Conservation (phyloP, 1,140 invertebrate species). For the Cydia fagiglandana region DNA sequence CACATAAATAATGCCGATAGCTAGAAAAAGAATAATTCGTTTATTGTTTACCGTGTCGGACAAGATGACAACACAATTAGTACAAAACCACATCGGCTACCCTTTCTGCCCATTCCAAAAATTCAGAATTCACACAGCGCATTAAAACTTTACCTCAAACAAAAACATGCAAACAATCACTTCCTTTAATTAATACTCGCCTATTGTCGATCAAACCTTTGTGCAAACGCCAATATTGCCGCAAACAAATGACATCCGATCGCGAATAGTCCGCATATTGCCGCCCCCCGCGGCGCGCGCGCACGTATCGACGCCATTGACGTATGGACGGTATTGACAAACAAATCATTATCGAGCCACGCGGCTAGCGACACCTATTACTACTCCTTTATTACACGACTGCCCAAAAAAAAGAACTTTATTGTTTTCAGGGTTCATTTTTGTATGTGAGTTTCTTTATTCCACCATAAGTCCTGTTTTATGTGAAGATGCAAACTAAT, state of each 20-base stretch:
- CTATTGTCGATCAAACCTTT: neutral
- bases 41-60: too few species aligned
- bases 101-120: neutral
- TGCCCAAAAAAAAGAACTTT: too few species aligned
- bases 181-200: neutral
- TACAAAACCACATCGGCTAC: too few species aligned
- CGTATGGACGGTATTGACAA: constrained; percentile 32
- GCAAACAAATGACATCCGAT: constrained; percentile 23
- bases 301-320: constrained; percentile 32
- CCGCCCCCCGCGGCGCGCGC: neutral
- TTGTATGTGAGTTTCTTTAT: too few species aligned
- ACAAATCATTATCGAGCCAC: constrained; percentile 49
- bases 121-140: neutral
- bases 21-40: too few species aligned
- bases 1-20: too few species aligned
- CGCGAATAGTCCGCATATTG: neutral
- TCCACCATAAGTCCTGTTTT: too few species aligned
- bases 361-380: constrained; percentile 38
- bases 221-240: constrained; percentile 12
- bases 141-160: neutral
- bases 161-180: neutral
- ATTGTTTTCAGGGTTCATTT: too few species aligned
- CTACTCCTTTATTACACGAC: neutral
- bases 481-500: too few species aligned
- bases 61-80: too few species aligned